phyloP scores from a whole-genome alignment of 2,113 vertebrate species.

The Chaenocephalus aceratus region DNA sequence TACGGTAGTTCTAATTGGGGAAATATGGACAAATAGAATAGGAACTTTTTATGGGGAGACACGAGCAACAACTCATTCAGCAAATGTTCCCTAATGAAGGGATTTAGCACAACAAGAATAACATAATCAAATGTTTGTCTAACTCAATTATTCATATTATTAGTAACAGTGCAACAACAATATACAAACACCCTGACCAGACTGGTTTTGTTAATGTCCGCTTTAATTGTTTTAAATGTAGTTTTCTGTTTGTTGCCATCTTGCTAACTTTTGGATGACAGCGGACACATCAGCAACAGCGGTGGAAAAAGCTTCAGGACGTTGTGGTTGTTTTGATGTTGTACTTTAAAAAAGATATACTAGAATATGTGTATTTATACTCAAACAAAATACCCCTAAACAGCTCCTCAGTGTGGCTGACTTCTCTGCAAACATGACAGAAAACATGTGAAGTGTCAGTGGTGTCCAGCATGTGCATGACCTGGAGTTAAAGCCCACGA shows the following conservation, averaged over 20 bases:
- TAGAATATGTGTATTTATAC: not conserved
- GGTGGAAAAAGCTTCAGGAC: not conserved
- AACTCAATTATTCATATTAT: not conserved
- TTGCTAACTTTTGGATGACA: too few relatives aligned
- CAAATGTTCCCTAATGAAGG: not conserved
- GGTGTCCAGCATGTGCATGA: not conserved
- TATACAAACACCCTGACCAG: too few relatives aligned
- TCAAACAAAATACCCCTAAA: not conserved
- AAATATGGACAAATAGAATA: too few relatives aligned
- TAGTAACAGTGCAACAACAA: not conserved
- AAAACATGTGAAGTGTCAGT: not conserved
- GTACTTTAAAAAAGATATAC: not conserved
- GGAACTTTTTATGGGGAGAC: too few relatives aligned
- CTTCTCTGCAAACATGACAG: not conserved
- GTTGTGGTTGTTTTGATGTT: not conserved
- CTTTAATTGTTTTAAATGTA: too few relatives aligned
- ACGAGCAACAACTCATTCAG: too few relatives aligned
- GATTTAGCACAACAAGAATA: not conserved
- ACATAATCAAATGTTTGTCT: not conserved
- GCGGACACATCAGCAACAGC: not conserved
- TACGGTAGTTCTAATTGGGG: not conserved
- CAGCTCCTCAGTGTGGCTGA: not conserved
- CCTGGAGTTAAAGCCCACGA: not conserved
- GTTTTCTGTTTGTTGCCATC: too few relatives aligned
- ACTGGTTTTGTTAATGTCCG: too few relatives aligned